Conservation (phyloP, 2,888 invertebrate genomes). For the Drosophila neutralis region DNA sequence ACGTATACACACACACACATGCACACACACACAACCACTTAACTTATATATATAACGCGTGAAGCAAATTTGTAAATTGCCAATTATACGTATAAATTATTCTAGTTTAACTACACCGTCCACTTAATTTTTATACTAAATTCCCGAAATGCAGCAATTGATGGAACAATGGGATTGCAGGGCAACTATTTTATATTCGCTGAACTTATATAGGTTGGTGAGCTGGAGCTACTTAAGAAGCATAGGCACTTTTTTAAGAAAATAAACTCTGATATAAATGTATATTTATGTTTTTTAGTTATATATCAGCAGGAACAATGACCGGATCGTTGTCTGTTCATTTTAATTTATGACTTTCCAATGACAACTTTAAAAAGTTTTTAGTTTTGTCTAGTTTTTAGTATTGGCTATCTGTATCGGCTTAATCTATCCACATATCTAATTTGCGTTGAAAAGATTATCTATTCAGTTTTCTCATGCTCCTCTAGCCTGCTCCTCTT, state of each 20-base stretch:
- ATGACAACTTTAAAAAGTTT: neutral
- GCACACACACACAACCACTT: constrained; percentile 12
- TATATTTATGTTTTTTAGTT: neutral
- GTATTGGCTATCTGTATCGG: neutral
- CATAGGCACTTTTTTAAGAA: neutral
- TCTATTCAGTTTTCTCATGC: neutral
- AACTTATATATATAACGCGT: constrained; percentile 16
- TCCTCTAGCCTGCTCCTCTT: neutral
- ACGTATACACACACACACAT: constrained; percentile 17
- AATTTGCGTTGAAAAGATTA: neutral
- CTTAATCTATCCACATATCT: neutral
- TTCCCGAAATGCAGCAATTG: neutral
- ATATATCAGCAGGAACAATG: neutral
- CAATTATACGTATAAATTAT: constrained; percentile 58
- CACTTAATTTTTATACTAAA: constrained; percentile 43
- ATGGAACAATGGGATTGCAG: neutral
- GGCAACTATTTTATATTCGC: neutral
- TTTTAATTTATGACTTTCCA: neutral
- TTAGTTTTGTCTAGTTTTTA: neutral
- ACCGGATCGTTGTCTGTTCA: neutral
- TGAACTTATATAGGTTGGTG: neutral
- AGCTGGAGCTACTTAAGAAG: neutral
- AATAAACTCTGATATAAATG: neutral
- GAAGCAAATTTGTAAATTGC: constrained; percentile 58
- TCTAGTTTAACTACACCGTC: constrained; percentile 54